A percentile compares a stretch with the other conserved stretches of the same genome.
These are phyloP conservation scores for Ischnus inquisitorius DNA, from an alignment of 2,888 invertebrate species.

Conservation along the genomic window DNA sequence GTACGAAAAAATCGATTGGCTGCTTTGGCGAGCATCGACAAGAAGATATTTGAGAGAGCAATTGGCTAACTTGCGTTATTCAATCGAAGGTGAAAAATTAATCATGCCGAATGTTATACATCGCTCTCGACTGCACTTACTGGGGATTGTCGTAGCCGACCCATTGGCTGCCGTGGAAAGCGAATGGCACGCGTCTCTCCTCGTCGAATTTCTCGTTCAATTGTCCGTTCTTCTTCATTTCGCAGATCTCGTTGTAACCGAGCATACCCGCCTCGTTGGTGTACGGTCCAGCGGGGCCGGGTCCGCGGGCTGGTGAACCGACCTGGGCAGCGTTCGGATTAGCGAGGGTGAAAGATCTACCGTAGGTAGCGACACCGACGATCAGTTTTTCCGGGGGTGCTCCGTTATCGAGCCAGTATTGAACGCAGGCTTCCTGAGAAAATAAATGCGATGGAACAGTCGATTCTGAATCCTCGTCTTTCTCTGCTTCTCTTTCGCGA, in stretches of 20 bases:
- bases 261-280: conserved; percentile 88
- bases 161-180: conserved; percentile 79
- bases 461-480: background rate
- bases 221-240: conserved; percentile 68
- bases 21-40: background rate
- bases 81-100: background rate
- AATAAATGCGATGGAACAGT: conserved; percentile 46
- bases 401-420: conserved; percentile 87
- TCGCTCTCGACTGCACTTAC: conserved; percentile 72
- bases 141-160: conserved; percentile 77
- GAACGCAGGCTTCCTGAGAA: conserved; percentile 85
- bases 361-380: conserved; percentile 91
- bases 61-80: background rate
- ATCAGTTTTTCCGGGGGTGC: conserved; percentile 89
- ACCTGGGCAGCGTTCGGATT: conserved; percentile 85
- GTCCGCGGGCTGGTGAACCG: conserved; percentile 87
- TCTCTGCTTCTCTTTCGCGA: too few species aligned
- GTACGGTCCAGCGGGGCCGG: conserved; percentile 89
- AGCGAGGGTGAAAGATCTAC: conserved; percentile 88
- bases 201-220: conserved; percentile 84
- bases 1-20: background rate
- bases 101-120: background rate
- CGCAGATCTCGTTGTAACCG: conserved; percentile 90
- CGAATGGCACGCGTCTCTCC: conserved; percentile 85
- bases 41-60: background rate